These are phyloP conservation scores for Halesus radiatus DNA, from an alignment of 1,140 invertebrate species.

Conservation along the genomic window DNA sequence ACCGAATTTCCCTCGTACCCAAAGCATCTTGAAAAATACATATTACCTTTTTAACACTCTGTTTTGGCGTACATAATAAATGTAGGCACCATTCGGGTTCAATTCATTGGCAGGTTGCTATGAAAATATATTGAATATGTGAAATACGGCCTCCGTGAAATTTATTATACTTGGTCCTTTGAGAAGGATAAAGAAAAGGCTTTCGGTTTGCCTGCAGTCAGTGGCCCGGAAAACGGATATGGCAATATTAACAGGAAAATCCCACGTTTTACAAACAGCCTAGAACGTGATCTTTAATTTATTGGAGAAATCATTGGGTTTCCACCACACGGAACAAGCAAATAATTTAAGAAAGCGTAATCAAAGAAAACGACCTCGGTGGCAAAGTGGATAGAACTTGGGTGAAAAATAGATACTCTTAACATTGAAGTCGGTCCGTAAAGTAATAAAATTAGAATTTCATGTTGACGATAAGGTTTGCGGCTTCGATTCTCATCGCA, in stretches of 20 bases:
- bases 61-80: too few species aligned
- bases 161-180: neutral
- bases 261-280: neutral
- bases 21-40: too few species aligned
- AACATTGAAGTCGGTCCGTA: too few species aligned
- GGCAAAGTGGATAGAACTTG: too few species aligned
- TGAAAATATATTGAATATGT: neutral
- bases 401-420: too few species aligned
- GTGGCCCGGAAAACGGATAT: conserved; percentile 26
- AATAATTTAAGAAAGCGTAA: neutral
- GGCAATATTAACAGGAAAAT: conserved; percentile 7
- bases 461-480: too few species aligned
- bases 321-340: neutral
- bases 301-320: neutral
- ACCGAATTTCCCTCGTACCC: too few species aligned
- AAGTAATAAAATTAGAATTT: too few species aligned
- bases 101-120: neutral
- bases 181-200: conserved; percentile 27
- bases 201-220: neutral
- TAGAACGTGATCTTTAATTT: conserved; percentile 6
- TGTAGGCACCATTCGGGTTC: too few species aligned
- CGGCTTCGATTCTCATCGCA: too few species aligned
- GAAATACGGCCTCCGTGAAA: neutral
- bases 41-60: too few species aligned
- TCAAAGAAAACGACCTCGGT: too few species aligned